A percentile compares a stretch with the other conserved stretches of the same genome.
These are phyloP conservation scores for Agelastica alni DNA, from an alignment of 2,888 invertebrate genomes.

Conservation along the genomic window DNA sequence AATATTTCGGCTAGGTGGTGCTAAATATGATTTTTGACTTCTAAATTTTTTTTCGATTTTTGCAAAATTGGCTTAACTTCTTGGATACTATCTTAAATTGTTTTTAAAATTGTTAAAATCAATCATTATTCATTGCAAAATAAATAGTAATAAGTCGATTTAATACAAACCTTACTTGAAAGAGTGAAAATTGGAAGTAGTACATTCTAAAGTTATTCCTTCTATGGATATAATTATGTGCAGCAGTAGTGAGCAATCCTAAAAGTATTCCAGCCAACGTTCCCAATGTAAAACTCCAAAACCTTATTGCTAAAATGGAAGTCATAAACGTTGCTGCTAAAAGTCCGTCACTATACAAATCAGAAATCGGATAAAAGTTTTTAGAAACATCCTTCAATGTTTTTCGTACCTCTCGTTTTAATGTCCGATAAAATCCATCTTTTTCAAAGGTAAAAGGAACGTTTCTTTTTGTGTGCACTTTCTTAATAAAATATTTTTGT, in stretches of 20 bases:
- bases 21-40: no score
- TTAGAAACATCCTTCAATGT: constrained; percentile 62
- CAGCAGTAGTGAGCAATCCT: constrained; percentile 57
- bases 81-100: no score
- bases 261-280: constrained; percentile 62
- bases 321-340: background rate
- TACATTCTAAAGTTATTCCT: constrained; percentile 79
- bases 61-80: background rate
- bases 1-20: no score
- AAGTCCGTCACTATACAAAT: constrained; percentile 10
- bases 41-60: no score
- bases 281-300: constrained; percentile 54
- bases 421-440: constrained; percentile 73
- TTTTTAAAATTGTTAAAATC: no score
- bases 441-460: constrained; percentile 73
- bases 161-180: constrained; percentile 60
- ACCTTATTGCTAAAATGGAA: constrained; percentile 49
- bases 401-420: constrained; percentile 64
- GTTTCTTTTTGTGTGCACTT: constrained; percentile 66
- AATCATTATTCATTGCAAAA: no score
- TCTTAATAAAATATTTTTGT: constrained; percentile 66
- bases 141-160: no score
- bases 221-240: constrained; percentile 80
- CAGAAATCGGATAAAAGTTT: constrained; percentile 33
- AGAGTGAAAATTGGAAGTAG: constrained; percentile 70